Conservation (phyloP, 2,888 invertebrate genomes). For the Melinaea menophilus region DNA sequence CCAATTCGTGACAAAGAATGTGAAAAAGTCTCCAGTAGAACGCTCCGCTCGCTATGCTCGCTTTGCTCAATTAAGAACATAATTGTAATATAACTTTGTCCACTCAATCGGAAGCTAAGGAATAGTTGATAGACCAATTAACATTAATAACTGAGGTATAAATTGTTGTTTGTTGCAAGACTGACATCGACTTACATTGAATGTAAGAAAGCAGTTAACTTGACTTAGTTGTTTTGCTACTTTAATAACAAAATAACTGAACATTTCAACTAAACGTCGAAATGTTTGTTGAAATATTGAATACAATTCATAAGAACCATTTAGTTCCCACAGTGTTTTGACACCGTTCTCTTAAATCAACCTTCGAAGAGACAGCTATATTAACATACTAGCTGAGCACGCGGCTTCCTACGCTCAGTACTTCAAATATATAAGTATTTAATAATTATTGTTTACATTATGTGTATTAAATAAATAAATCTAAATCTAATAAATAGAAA, state of each 20-base stretch:
- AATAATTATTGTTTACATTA: not conserved
- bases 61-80: no score
- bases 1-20: no score
- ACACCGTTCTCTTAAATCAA: constrained; percentile 12
- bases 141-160: no score
- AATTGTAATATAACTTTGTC: no score
- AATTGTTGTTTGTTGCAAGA: no score
- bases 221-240: not conserved
- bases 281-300: constrained; percentile 1
- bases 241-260: not conserved
- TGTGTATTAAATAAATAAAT: not conserved
- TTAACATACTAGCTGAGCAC: not conserved
- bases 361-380: not conserved
- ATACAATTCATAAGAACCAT: not conserved
- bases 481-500: no score
- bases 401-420: not conserved
- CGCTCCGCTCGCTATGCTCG: no score
- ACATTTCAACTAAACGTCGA: constrained; percentile 1
- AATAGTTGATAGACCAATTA: no score
- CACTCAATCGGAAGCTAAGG: no score
- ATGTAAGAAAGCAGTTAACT: no score
- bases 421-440: not conserved
- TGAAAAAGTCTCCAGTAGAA: no score
- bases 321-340: constrained; percentile 5
- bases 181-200: no score